phyloP scores from a whole-genome alignment of 2,888 invertebrate species.

The Erpobdella octoculata region DNA sequence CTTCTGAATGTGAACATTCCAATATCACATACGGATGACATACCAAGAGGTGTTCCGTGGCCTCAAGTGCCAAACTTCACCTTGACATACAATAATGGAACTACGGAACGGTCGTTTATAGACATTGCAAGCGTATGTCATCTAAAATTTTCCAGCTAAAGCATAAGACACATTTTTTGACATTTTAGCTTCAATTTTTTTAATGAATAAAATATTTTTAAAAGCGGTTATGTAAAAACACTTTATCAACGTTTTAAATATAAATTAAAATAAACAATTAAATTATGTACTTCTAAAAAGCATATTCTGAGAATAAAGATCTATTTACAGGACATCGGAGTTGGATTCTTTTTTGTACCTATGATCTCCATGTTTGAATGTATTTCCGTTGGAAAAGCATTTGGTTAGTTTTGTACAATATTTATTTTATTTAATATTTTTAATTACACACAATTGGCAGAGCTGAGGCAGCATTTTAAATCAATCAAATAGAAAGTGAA shows the following conservation, averaged over 20 bases:
- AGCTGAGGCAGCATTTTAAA: background rate
- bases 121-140: constrained; percentile 24
- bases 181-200: background rate
- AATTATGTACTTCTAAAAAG: too few species aligned
- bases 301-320: too few species aligned
- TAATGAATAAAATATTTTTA: background rate
- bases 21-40: background rate
- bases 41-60: constrained; percentile 20
- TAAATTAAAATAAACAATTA: background rate
- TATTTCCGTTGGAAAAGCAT: constrained; percentile 21
- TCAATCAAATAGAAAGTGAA: background rate
- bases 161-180: background rate
- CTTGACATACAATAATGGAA: background rate
- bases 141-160: background rate
- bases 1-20: constrained; percentile 1
- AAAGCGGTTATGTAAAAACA: background rate
- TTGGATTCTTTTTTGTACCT: constrained; percentile 30
- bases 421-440: background rate
- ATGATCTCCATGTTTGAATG: constrained; percentile 25
- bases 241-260: background rate
- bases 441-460: background rate
- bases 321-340: constrained; percentile 26
- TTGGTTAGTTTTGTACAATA: background rate
- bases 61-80: constrained; percentile 23
- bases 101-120: background rate